These are phyloP conservation scores for Calephelis nemesis DNA, from an alignment of 1,140 invertebrate genomes.

Conservation along the genomic window DNA sequence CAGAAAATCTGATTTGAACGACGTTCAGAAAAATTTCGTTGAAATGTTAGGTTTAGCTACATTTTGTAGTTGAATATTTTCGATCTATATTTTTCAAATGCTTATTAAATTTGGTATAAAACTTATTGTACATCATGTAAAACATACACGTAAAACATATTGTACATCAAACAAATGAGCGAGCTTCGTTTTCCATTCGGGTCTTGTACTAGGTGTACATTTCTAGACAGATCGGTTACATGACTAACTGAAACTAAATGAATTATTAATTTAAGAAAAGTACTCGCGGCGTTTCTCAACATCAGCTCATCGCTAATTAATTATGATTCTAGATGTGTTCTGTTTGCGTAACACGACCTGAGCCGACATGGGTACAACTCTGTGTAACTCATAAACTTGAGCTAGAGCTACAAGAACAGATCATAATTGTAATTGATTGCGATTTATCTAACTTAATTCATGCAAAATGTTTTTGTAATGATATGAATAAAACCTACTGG, in stretches of 20 bases:
- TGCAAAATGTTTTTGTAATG: background rate
- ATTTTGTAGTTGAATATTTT: too few relatives aligned
- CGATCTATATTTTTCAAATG: too few relatives aligned
- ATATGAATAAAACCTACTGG: too few relatives aligned
- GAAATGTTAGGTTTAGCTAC: too few relatives aligned
- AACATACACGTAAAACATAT: too few relatives aligned
- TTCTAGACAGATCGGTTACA: slow-evolving; percentile 24
- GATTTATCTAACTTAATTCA: background rate
- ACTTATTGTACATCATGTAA: too few relatives aligned
- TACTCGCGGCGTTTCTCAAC: slow-evolving; percentile 17
- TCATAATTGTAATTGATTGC: background rate
- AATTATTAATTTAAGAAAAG: slow-evolving; percentile 39
- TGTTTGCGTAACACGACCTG: slow-evolving; percentile 11
- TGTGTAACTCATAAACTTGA: slow-evolving; percentile 3
- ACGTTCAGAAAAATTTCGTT: too few relatives aligned
- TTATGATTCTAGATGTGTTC: slow-evolving; percentile 12
- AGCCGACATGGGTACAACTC: background rate
- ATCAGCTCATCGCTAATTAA: slow-evolving; percentile 18
- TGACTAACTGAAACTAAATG: slow-evolving; percentile 30
- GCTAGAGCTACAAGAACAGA: background rate
- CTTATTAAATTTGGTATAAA: too few relatives aligned
- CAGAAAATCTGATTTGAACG: too few relatives aligned
- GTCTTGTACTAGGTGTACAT: background rate
- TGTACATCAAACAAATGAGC: too few relatives aligned
- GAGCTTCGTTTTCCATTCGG: too few relatives aligned